Evolutionary conservation across 2,797 vertebrate genomes (phyloP).

Genomic region (Microctenopoma lineatum): DNA sequence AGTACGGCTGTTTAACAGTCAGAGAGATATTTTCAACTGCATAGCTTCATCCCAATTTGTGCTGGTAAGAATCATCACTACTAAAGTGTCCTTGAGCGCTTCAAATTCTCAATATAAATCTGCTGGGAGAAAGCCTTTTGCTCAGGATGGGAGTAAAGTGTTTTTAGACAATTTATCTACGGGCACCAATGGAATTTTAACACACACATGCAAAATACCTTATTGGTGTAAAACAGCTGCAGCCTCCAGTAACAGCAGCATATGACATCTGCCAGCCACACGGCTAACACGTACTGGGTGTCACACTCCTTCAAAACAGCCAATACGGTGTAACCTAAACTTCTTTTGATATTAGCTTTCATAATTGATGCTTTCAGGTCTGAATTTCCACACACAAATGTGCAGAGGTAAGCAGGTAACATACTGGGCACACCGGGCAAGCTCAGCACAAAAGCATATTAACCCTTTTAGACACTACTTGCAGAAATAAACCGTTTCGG

Average conservation of each 20-base stretch:
- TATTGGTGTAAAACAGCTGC: constrained; percentile 24
- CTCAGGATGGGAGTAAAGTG: constrained; percentile 1
- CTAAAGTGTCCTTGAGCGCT: constrained; percentile 21
- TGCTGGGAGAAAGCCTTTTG: constrained; percentile 15
- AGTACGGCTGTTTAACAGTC: neutral
- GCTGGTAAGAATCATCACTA: neutral
- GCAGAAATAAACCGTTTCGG: constrained; percentile 55
- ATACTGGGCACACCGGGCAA: constrained; percentile 10
- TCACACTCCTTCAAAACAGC: neutral
- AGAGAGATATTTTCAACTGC: neutral
- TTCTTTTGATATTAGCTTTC: constrained; percentile 26
- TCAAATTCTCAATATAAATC: constrained; percentile 15
- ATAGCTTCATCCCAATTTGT: constrained; percentile 19
- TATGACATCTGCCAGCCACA: constrained; percentile 30
- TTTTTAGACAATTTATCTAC: constrained; percentile 7
- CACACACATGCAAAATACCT: constrained; percentile 9
- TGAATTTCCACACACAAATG: constrained; percentile 11
- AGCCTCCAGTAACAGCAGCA: constrained; percentile 24
- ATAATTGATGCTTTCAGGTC: neutral
- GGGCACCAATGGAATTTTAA: constrained; percentile 19
- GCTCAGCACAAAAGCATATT: constrained; percentile 19
- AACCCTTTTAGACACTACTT: constrained; percentile 30
- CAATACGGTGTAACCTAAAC: neutral
- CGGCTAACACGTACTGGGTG: constrained; percentile 5
- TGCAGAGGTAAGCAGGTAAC: constrained; percentile 19